A percentile compares a stretch with the other conserved stretches of the same genome.
Conservation (phyloP, 2,113 vertebrate genomes). For the Cyphomyrus plagiostoma region DNA sequence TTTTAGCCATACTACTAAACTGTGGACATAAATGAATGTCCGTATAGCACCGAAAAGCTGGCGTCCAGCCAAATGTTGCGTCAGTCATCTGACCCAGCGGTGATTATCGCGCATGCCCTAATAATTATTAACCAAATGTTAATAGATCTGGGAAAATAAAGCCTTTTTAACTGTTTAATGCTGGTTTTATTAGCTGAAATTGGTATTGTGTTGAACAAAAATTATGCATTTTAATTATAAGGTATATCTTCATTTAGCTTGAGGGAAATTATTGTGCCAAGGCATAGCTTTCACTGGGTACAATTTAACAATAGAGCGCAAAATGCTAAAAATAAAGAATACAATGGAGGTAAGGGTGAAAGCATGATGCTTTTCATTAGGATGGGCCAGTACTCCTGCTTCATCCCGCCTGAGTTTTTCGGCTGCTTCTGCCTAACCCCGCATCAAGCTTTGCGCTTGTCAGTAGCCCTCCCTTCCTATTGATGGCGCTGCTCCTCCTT, state of each 20-base stretch:
- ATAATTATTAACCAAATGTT: background rate
- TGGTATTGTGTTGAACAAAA: background rate
- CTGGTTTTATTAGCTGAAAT: background rate
- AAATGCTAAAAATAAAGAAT: background rate
- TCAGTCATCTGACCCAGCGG: no score
- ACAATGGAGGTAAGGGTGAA: background rate
- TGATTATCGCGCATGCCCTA: background rate
- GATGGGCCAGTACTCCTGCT: background rate
- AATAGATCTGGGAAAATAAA: background rate
- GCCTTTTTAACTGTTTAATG: background rate
- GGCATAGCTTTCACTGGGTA: background rate
- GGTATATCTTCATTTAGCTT: background rate
- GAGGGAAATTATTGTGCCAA: background rate
- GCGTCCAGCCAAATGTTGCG: no score
- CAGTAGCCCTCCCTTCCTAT: background rate
- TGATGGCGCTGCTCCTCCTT: background rate
- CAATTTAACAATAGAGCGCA: background rate
- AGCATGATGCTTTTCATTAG: background rate
- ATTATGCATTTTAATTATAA: background rate
- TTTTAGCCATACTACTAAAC: no score
- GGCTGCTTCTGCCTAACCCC: background rate
- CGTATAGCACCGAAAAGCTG: no score
- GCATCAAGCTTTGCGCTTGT: background rate
- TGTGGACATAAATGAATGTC: no score
- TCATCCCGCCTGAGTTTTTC: background rate